A percentile compares a stretch with the other conserved stretches of the same genome.
These are phyloP conservation scores for Corythaeola cristata DNA, from an alignment of 2,113 vertebrate species.

Conservation along the genomic window DNA sequence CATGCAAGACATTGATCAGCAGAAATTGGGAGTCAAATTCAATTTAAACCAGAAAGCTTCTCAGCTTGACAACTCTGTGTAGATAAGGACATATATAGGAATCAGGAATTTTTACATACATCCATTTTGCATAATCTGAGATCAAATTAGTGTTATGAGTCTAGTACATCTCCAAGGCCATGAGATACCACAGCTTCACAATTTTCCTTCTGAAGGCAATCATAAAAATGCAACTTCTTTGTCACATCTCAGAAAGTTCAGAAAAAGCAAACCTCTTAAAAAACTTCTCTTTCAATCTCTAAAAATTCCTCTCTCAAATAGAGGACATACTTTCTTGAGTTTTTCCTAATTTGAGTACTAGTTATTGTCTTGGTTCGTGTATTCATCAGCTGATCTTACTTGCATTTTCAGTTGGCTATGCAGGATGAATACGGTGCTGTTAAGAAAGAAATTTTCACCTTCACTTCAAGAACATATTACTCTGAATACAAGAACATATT, in stretches of 20 bases:
- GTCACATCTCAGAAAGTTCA: neutral
- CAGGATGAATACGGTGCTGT: neutral
- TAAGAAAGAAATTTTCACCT: neutral
- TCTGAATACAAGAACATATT: neutral
- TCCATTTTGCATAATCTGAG: neutral
- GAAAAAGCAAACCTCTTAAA: neutral
- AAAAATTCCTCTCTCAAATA: neutral
- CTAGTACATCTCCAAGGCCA: neutral
- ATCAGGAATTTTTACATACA: neutral
- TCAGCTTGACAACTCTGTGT: neutral
- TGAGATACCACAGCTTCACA: neutral
- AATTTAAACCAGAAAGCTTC: neutral
- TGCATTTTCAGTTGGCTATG: neutral
- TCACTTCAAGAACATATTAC: neutral
- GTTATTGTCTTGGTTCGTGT: neutral
- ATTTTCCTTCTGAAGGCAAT: neutral
- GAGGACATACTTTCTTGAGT: neutral
- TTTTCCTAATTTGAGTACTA: neutral
- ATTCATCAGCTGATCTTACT: neutral
- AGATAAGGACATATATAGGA: neutral
- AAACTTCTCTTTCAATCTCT: neutral
- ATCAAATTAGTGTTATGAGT: neutral
- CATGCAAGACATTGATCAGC: neutral
- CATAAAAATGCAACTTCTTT: neutral
- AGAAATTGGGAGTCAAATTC: neutral